Percentiles rank a stretch among this genome's conserved stretches.
phyloP scores from a whole-genome alignment of 2,888 invertebrate species.

The Crioceris asparagi region DNA sequence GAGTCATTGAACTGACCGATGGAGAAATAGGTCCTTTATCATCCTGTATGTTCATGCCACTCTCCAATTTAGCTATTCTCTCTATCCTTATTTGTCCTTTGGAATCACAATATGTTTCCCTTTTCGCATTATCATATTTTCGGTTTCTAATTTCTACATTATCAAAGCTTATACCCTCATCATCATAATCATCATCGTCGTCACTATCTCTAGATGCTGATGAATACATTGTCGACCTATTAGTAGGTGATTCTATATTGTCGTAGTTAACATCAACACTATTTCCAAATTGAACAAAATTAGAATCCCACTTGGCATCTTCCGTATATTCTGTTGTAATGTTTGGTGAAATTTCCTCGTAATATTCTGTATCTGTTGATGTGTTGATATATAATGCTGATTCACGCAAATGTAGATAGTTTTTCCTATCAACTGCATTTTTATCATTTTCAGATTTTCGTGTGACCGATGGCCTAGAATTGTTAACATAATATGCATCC shows the following conservation, averaged over 20 bases:
- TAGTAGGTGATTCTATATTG: slow-evolving; percentile 13
- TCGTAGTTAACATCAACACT: no score
- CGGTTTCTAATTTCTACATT: slow-evolving; percentile 9
- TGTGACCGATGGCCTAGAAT: no score
- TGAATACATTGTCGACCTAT: slow-evolving; percentile 22
- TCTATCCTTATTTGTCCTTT: slow-evolving; percentile 24
- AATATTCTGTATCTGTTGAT: background rate
- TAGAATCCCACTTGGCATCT: background rate
- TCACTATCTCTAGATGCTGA: slow-evolving; percentile 14
- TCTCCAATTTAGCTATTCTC: slow-evolving; percentile 8
- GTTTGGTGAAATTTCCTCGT: no score
- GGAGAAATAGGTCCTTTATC: background rate
- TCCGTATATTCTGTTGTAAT: background rate
- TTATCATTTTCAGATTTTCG: slow-evolving; percentile 4
- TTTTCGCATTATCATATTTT: slow-evolving; percentile 14
- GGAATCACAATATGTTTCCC: slow-evolving; percentile 22
- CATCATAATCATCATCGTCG: slow-evolving; percentile 10
- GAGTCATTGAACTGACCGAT: slow-evolving; percentile 8
- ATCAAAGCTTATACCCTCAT: slow-evolving; percentile 12
- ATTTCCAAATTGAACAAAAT: no score
- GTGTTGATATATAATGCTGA: background rate
- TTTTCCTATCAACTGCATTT: slow-evolving; percentile 1
- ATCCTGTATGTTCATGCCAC: slow-evolving; percentile 7
- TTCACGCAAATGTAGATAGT: background rate
- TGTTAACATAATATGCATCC: no score